A percentile compares a stretch with the other conserved stretches of the same genome.
Conservation (phyloP, 64 coral and sea anemone species). For the Dendronephthya gigantea region DNA sequence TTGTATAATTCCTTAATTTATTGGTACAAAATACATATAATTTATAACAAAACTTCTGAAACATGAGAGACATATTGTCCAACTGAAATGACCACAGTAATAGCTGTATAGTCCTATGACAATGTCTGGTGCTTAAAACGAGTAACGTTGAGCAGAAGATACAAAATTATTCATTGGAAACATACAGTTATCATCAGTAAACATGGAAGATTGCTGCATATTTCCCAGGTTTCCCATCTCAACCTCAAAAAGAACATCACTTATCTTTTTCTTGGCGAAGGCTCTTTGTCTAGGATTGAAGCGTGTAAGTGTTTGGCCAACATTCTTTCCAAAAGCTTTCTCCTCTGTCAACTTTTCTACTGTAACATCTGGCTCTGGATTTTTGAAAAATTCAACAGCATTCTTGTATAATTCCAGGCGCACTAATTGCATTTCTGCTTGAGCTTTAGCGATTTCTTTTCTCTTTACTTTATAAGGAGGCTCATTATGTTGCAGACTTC, state of each 20-base stretch:
- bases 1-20: neutral
- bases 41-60: neutral
- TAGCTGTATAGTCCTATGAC: slow-evolving; percentile 15
- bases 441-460: neutral
- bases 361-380: neutral
- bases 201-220: too few species aligned
- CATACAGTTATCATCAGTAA: too few species aligned
- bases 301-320: neutral
- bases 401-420: slow-evolving; percentile 5
- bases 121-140: neutral
- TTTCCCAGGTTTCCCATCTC: too few species aligned
- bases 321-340: neutral
- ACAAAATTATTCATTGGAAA: too few species aligned
- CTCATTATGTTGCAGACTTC: neutral
- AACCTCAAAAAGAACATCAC: too few species aligned
- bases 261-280: too few species aligned
- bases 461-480: slow-evolving; percentile 7
- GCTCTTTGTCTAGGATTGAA: slow-evolving; percentile 8
- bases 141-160: too few species aligned
- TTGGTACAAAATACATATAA: neutral
- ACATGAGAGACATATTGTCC: neutral
- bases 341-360: neutral
- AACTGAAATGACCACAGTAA: slow-evolving; percentile 4
- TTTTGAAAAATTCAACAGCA: slow-evolving; percentile 2
- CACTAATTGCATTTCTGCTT: neutral